These are phyloP conservation scores for Allygus modestus DNA, from an alignment of 2,888 invertebrate species.

Conservation along the genomic window DNA sequence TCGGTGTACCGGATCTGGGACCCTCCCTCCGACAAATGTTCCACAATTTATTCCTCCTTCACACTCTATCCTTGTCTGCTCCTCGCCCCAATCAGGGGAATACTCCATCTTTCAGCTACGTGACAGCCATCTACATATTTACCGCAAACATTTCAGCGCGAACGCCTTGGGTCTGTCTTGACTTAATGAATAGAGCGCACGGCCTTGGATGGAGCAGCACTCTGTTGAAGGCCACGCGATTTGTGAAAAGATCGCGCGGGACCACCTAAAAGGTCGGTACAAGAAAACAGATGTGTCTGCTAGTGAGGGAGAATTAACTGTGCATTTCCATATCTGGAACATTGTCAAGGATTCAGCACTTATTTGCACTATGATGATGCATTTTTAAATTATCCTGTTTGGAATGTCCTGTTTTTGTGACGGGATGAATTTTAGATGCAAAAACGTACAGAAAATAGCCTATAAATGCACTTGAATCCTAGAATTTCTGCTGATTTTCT, in stretches of 20 bases:
- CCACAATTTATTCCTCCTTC: slow-evolving; percentile 16
- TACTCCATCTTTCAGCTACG: slow-evolving; percentile 27
- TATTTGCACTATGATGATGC: background rate
- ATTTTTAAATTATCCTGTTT: too few species aligned
- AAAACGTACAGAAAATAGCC: too few species aligned
- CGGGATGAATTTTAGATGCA: too few species aligned
- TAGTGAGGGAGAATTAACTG: background rate
- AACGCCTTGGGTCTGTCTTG: slow-evolving; percentile 55
- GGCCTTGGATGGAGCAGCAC: slow-evolving; percentile 40
- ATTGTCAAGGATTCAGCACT: background rate
- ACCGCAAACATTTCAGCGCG: slow-evolving; percentile 19
- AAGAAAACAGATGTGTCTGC: slow-evolving; percentile 13
- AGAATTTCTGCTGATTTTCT: too few species aligned
- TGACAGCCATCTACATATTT: slow-evolving; percentile 45
- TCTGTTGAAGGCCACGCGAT: slow-evolving; percentile 31
- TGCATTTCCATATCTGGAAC: background rate
- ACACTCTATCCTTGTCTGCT: slow-evolving; percentile 14
- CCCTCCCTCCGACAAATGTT: background rate
- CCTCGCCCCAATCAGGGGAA: slow-evolving; percentile 7
- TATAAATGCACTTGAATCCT: too few species aligned
- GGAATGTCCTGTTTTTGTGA: too few species aligned
- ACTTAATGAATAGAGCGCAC: slow-evolving; percentile 46
- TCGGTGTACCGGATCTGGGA: background rate
- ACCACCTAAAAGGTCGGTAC: slow-evolving; percentile 17
- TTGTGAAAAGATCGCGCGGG: slow-evolving; percentile 43